Evolutionary conservation across 2,888 invertebrate genomes (phyloP), one percentile per base, ranked within the genome.

Genomic region (Perdita meconis): DNA sequence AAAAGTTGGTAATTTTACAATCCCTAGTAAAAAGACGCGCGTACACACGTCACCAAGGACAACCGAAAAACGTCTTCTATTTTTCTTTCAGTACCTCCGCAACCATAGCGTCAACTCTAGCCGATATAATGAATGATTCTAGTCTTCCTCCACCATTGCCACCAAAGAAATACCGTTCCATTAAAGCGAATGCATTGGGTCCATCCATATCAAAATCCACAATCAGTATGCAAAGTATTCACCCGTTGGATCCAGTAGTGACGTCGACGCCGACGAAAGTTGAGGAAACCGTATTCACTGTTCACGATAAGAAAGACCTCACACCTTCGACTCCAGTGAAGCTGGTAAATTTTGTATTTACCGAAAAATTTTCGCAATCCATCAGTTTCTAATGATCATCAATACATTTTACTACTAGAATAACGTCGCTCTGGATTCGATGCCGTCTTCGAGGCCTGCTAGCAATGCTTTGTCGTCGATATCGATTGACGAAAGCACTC

Each of bases 141-240:
- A 89, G 93, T 89, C 92, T 93, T 80, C 95, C 95, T 51, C 95
- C 95, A 30, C 95, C 95, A 60, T 91, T 95, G 87, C 95, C 95
- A 71, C 95, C 95, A 78, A 95, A 95, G 91, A 93, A 93, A 86
- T 92, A 93, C 89, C 94, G 90, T 90, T 93, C 91, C 88, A 86
- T 90, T 81, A 89, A 88, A 87, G 82, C 88, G 64, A 88, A 88
- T 65, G 77, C 79, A 26, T 90, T 90, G 50, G 91, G 92, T 67
- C 90, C 91, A 2, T 90, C 92, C 53, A 75, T 90, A 77, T 89
- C 92, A 71, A 89, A 91, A 85, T 91, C 91, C 8, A 87, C 89
- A 19, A 87, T 88, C 71, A 93, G 90, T 88, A 93, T 93, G 93
- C 92, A 93, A 26, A 93, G 91, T 13, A 91, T 93, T 30, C 90